A percentile compares a stretch with the other conserved stretches of the same genome.
phyloP scores from a whole-genome alignment of 1,140 invertebrate genomes.

The Argopecten irradians region DNA sequence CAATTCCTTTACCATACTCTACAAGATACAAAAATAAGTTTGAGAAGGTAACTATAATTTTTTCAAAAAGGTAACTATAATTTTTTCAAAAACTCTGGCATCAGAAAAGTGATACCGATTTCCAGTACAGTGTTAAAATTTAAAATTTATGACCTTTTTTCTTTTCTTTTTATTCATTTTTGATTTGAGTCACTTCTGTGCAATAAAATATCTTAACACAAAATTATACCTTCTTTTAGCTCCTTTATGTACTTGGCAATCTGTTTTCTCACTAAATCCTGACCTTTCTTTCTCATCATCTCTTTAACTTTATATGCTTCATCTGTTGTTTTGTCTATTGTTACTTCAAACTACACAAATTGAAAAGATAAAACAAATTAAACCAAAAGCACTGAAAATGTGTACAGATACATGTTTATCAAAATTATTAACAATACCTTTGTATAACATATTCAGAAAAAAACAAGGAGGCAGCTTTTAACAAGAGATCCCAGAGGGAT shows the following conservation, averaged over 20 bases:
- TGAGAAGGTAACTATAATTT: neutral
- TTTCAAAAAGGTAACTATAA: neutral
- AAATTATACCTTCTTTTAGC: constrained; percentile 86
- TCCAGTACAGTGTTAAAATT: too few relatives aligned
- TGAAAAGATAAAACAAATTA: constrained; percentile 13
- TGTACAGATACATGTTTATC: neutral
- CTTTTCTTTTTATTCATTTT: too few relatives aligned
- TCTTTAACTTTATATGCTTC: constrained; percentile 91
- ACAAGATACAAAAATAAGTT: constrained; percentile 50
- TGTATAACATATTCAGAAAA: neutral
- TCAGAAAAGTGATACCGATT: too few relatives aligned
- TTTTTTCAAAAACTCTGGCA: neutral
- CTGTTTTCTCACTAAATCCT: constrained; percentile 85
- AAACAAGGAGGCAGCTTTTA: neutral
- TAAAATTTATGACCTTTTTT: too few relatives aligned
- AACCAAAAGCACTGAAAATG: neutral
- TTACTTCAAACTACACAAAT: constrained; percentile 85
- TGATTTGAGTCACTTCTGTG: too few relatives aligned
- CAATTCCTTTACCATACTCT: constrained; percentile 88
- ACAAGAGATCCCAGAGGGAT: too few relatives aligned
- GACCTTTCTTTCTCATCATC: constrained; percentile 83
- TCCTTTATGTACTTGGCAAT: constrained; percentile 89
- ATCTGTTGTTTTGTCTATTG: constrained; percentile 86
- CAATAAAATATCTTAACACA: neutral
- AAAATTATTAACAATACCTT: too few relatives aligned